Base-by-base conservation (phyloP, 1,140 invertebrate genomes). In the Leptinotarsa lineolata region DNA sequence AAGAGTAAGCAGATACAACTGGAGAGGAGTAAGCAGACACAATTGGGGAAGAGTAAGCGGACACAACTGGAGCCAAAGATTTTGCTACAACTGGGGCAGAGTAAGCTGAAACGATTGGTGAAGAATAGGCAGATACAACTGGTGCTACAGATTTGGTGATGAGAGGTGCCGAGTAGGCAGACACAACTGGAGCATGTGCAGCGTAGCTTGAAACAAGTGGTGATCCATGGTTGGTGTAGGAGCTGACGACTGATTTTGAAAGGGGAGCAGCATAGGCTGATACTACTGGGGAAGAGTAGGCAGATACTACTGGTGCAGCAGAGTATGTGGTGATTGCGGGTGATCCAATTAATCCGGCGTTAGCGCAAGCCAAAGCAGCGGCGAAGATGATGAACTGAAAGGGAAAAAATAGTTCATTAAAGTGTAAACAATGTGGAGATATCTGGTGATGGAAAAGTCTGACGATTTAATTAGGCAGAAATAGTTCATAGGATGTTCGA, bases 281-380 rank as follows among this genome's bases (percentile, higher is more conserved):
- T 11, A 65, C 8, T 16, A 54, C 16, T 68, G 59, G 46, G 12
- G 24, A 54, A 39, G 77, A 72, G 16, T 79, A 79, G 24, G 72
- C n/a, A 13, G 70, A 68, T 15, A 77, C 70, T 70, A 66, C 44
- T 54, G 86, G 82, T 16, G 85, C 88, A 11, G 86, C 87, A 79
- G 89, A 89, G 78, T 85, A 84, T 81, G 90, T 89, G 63, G 74
- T 74, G 2, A 73, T 46, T 58, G 74, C 76, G 16, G 72, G 64
- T 4, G 73, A 74, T 15, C 60, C 63, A 11, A 80, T 61, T 12
- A 76, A 46, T 66, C 82, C 82, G 65, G 82, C 82, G 67, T 80
- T 81, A 64, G 78, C 81, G 68, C 75, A 81, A 70, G 81, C 81
- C 74, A 83, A 75, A 74, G 61, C 64, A 63, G 81, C 76, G 72